Base-by-base conservation (phyloP, 2,113 vertebrate species). In the Siniperca chuatsi region DNA sequence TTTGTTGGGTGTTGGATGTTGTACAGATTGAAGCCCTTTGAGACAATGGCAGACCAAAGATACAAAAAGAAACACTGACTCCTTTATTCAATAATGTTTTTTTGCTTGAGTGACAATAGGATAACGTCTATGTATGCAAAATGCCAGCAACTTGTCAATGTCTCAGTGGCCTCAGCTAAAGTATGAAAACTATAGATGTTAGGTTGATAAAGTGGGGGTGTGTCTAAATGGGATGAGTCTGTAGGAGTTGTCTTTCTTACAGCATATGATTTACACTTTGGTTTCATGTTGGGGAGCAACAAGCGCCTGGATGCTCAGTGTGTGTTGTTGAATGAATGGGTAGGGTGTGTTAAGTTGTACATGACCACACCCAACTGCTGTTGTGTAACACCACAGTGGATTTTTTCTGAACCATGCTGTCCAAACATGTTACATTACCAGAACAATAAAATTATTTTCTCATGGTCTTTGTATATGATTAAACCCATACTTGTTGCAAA, bases 371-470 rank as follows among this genome's bases (percentile, higher is more conserved):
- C 72, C 29, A 44, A 5, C 62, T 84, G 60, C 62, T 68, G 46
- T 87, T 88, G 75, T 88, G 86, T 65, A 89, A 85, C 73, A 65
- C 42, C 54, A 50, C 60, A 66, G 20, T 74, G 66, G 29, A 57
- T 75, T 82, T 68, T 82, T 79, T 90, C 84, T 60, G 37, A 69
- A 68, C 64, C 35, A 64, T 67, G 71, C 40, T 86, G 68, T 84
- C 54, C 20, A 50, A 90, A 82, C 67, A 72, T 87, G 82, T 76
- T 86, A 52, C 66, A 81, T 82, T 87, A 46, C 71, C 78, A 82
- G 40, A 52, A 82, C 70, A 91, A 91, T 93, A 91, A 94, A 87
- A 70, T 10, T 85, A 66, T 88, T 92, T 85, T 90, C 75, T 75
- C 33, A 70, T 44, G 10, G 55, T 79, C 12, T 55, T 77, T 52